Conservation (phyloP, 2,113 vertebrate species). For the Cyphomyrus discorhynchus region DNA sequence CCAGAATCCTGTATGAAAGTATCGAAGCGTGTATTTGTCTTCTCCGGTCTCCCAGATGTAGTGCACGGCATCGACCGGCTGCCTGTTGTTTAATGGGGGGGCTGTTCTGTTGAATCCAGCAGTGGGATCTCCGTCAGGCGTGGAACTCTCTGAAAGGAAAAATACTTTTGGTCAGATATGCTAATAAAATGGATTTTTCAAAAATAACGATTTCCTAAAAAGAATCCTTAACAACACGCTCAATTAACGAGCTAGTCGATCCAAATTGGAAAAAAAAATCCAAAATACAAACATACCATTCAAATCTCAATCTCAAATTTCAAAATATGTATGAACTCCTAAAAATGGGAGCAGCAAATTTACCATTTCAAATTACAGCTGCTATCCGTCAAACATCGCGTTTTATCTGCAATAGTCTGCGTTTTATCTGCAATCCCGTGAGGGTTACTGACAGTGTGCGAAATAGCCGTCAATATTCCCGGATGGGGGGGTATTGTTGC, state of each 20-base stretch:
- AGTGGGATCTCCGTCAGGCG: slow-evolving; percentile 44
- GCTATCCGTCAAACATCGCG: neutral
- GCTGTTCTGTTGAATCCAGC: slow-evolving; percentile 44
- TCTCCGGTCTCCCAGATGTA: slow-evolving; percentile 79
- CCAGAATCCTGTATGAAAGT: slow-evolving; percentile 78
- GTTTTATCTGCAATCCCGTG: neutral
- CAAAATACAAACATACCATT: neutral
- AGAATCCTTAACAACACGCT: neutral
- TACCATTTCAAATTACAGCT: neutral
- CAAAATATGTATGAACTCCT: neutral
- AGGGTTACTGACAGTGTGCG: neutral
- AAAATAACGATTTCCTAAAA: neutral
- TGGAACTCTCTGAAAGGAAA: slow-evolving; percentile 51
- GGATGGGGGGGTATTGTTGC: too few species aligned
- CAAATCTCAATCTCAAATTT: neutral
- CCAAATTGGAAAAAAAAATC: neutral
- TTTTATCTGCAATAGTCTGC: neutral
- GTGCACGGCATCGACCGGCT: slow-evolving; percentile 65
- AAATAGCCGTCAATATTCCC: too few species aligned
- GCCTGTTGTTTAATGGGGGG: slow-evolving; percentile 26
- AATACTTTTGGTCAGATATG: neutral
- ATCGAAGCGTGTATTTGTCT: slow-evolving; percentile 72
- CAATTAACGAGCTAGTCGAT: neutral
- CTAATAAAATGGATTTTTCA: neutral
- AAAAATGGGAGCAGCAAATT: neutral